Percentiles rank a stretch among this genome's conserved stretches.
phyloP scores from a whole-genome alignment of 2,888 invertebrate genomes.

The Dicyrtoma fusca region DNA sequence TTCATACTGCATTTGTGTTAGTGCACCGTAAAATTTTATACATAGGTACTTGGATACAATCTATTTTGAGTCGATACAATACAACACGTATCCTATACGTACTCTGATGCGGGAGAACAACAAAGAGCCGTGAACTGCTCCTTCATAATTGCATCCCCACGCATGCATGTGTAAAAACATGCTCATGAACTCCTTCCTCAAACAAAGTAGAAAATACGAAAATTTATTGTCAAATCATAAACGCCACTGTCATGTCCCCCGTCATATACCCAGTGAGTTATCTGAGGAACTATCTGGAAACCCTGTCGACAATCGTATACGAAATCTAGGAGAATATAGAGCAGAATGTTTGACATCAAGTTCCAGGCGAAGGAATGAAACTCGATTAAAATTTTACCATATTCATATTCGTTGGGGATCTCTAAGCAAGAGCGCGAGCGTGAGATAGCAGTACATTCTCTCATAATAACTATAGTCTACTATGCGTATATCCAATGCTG shows the following conservation, averaged over 20 bases:
- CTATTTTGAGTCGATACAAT: too few relatives aligned
- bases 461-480: too few relatives aligned
- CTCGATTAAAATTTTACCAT: slow-evolving; percentile 29
- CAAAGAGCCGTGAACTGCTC: too few relatives aligned
- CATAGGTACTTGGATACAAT: too few relatives aligned
- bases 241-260: slow-evolving; percentile 21
- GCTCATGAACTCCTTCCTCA: too few relatives aligned
- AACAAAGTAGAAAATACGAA: background rate
- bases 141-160: too few relatives aligned
- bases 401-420: slow-evolving; percentile 16
- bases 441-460: background rate
- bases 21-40: too few relatives aligned
- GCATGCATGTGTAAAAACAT: too few relatives aligned
- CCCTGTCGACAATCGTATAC: background rate
- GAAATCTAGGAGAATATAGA: background rate
- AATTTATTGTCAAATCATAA: slow-evolving; percentile 12
- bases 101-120: too few relatives aligned
- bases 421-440: background rate
- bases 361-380: slow-evolving; percentile 9
- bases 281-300: slow-evolving; percentile 14
- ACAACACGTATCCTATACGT: too few relatives aligned
- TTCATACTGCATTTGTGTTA: too few relatives aligned
- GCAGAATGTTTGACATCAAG: slow-evolving; percentile 3
- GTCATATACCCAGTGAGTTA: slow-evolving; percentile 10
- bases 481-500: too few relatives aligned